phyloP scores from a whole-genome alignment of 2,797 vertebrate genomes.

The Chanos chanos region DNA sequence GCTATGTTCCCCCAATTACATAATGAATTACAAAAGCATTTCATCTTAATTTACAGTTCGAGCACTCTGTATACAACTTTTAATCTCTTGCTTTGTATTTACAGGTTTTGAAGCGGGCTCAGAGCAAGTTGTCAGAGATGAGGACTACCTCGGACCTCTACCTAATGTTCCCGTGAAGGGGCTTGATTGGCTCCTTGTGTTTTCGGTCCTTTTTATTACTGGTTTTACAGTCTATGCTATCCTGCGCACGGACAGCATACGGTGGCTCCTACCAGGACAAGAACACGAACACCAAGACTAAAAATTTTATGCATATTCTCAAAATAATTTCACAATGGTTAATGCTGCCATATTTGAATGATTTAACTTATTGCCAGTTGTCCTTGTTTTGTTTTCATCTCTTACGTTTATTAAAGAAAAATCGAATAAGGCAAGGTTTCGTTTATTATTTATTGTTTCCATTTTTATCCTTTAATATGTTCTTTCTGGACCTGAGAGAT shows the following conservation, averaged over 20 bases:
- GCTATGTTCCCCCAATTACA: too few relatives aligned
- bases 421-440: too few relatives aligned
- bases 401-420: too few relatives aligned
- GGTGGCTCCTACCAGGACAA: conserved; percentile 92
- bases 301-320: conserved; percentile 2
- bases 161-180: conserved; percentile 78
- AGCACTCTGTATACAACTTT: neutral
- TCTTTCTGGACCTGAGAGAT: too few relatives aligned
- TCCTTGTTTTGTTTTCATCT: too few relatives aligned
- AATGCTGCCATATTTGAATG: too few relatives aligned
- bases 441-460: too few relatives aligned
- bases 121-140: conserved; percentile 72
- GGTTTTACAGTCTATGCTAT: conserved; percentile 86
- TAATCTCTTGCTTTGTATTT: neutral
- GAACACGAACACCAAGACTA: conserved; percentile 94
- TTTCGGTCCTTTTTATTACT: conserved; percentile 88
- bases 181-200: conserved; percentile 94
- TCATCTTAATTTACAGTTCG: neutral
- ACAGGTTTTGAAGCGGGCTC: conserved; percentile 84
- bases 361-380: too few relatives aligned
- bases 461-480: too few relatives aligned
- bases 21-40: too few relatives aligned
- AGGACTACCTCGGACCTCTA: conserved; percentile 82
- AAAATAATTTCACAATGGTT: too few relatives aligned
- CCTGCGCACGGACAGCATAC: conserved; percentile 86